A percentile compares a stretch with the other conserved stretches of the same genome.
Evolutionary conservation across 1,140 invertebrate species (phyloP).

Genomic region (Drosophila biarmipes): DNA sequence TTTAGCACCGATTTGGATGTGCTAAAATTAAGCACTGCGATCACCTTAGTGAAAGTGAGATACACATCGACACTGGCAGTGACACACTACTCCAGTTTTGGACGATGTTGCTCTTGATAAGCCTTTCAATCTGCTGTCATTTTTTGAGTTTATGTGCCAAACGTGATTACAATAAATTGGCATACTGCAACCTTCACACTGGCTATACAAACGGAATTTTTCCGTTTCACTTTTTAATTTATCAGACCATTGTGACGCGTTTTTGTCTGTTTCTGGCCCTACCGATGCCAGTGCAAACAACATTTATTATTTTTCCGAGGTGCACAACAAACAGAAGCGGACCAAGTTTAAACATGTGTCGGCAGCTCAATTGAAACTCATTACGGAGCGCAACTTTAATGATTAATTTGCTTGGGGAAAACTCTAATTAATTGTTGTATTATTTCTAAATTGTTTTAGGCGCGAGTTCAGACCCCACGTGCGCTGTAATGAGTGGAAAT

Average conservation of each 20-base stretch:
- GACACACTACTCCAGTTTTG: conserved; percentile 36
- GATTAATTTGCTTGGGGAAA: conserved; percentile 41
- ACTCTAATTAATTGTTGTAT: conserved; percentile 54
- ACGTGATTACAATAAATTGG: conserved; percentile 64
- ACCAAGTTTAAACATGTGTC: conserved; percentile 19
- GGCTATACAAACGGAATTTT: conserved; percentile 40
- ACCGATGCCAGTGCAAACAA: not conserved
- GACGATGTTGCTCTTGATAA: conserved; percentile 29
- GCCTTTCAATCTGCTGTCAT: conserved; percentile 29
- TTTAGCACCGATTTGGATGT: conserved; percentile 2
- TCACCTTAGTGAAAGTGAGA: conserved; percentile 15
- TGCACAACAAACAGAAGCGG: conserved; percentile 18
- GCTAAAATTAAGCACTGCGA: conserved; percentile 12
- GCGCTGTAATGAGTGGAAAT: conserved; percentile 32
- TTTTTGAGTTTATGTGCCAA: conserved; percentile 34
- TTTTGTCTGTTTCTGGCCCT: conserved; percentile 17
- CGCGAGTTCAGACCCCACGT: conserved; percentile 19
- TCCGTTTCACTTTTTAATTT: conserved; percentile 13
- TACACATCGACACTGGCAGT: conserved; percentile 22
- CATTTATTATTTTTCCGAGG: conserved; percentile 7
- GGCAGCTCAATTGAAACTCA: conserved; percentile 30
- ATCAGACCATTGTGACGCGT: conserved; percentile 20
- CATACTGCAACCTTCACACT: conserved; percentile 32
- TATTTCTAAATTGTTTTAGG: conserved; percentile 42
- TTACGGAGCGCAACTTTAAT: conserved; percentile 39